Evolutionary conservation across 2,113 vertebrate species (phyloP), one percentile per base, ranked within the genome.

Genomic region (Campylomormyrus tamandua): DNA sequence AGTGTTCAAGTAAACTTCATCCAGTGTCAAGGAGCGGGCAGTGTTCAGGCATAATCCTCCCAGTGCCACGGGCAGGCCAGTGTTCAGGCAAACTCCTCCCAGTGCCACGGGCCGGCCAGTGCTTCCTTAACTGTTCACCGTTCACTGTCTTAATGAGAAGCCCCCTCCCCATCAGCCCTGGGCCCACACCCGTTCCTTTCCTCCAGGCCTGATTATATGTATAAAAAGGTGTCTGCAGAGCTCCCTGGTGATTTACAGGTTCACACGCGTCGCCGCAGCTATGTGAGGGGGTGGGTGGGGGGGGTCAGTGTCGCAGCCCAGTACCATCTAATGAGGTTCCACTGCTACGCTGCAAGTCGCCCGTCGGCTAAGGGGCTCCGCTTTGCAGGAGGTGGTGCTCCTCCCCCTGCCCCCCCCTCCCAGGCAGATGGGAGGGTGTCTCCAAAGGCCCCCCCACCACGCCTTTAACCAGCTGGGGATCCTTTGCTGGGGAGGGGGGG

Each of bases 101-200:
- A 70, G 62, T 70, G 62, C 10, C 27, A 31, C 0, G 10, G 10
- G 62, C 24, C 3, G 1, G 27, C 27, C 66, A 35, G 4, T 11
- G 21, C 35, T 80, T 80, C 74, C 74, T 92, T 90, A 56, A 83
- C 70, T 89, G 84, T 88, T 90, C 90, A 85, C 56, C 89, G 86
- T 85, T 56, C 53, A 1, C 88, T 91, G 89, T 91, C 90, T 91
- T 91, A 91, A 91, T 92, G 92, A 91, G 92, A 91, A 89, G 88
- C 39, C 87, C 90, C 90, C 88, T 89, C 70, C 88, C 58, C 66
- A 46, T 89, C 85, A 91, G 86, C 91, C 90, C 80, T 45, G 89
- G 87, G 89, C 83, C 90, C n/a, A 46, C 86, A 87, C 89, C 89
- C 89, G 88, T 92, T 91, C 91, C 58, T 91, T 92, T 92, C 90